Percentiles rank a stretch among this genome's conserved stretches.
These are phyloP conservation scores for Pseudomyrmex cubaensis DNA, from an alignment of 1,140 invertebrate genomes.

Conservation along the genomic window DNA sequence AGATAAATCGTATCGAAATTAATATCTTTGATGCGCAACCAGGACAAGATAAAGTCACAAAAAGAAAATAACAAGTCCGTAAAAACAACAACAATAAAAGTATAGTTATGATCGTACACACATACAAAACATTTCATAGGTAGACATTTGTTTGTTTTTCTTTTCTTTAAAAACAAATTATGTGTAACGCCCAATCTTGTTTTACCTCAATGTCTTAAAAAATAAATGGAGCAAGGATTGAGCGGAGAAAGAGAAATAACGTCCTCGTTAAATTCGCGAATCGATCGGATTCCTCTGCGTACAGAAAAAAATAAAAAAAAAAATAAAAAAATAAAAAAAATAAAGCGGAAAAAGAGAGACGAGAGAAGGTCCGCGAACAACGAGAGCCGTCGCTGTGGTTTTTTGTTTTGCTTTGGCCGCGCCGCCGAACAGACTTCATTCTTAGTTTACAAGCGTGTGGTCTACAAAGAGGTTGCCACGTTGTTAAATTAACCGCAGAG, in stretches of 20 bases:
- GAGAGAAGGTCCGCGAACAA: constrained; percentile 58
- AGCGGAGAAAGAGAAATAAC: not conserved
- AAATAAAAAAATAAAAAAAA: constrained; percentile 1
- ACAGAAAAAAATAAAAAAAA: not conserved
- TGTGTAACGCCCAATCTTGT: not conserved
- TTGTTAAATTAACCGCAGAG: constrained; percentile 85
- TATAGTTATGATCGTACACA: no score
- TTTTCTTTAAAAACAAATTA: not conserved
- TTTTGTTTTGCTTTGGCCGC: constrained; percentile 58
- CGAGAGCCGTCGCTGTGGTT: constrained; percentile 33
- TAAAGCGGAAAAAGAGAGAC: constrained; percentile 59
- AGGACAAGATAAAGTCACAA: no score
- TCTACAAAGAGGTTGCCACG: constrained; percentile 85
- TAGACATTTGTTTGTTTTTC: not conserved
- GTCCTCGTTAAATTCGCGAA: constrained; percentile 34
- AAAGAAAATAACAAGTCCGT: no score
- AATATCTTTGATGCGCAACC: no score
- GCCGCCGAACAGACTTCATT: constrained; percentile 83
- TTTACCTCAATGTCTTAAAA: not conserved
- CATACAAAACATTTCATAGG: no score
- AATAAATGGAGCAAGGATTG: not conserved
- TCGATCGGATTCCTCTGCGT: constrained; percentile 34
- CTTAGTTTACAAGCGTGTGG: constrained; percentile 85
- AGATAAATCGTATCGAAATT: no score
- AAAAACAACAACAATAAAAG: no score